phyloP scores from a whole-genome alignment of 1,140 invertebrate species.

The Melanaphis sacchari region DNA sequence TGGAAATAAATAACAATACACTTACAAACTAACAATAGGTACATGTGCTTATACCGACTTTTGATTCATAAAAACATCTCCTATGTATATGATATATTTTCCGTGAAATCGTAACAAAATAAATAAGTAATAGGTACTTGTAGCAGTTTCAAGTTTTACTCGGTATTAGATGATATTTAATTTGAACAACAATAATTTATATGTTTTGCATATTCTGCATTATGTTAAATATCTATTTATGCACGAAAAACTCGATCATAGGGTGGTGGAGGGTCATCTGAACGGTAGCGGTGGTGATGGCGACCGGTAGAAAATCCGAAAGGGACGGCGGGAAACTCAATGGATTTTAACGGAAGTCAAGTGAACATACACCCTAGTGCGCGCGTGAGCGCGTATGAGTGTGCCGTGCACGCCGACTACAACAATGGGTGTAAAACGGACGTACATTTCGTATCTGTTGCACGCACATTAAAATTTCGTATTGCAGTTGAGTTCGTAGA shows the following conservation, averaged over 20 bases:
- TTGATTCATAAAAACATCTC: not conserved
- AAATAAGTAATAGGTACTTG: not conserved
- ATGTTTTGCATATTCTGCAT: not conserved
- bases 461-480: not conserved
- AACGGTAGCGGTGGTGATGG: not conserved
- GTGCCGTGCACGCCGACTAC: not conserved
- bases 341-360: slow-evolving; percentile 41
- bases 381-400: not conserved
- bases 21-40: too few species aligned
- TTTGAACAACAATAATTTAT: slow-evolving; percentile 1
- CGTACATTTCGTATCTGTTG: slow-evolving; percentile 38
- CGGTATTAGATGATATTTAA: not conserved
- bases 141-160: not conserved
- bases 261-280: not conserved
- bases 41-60: too few species aligned
- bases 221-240: not conserved
- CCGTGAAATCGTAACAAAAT: not conserved
- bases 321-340: slow-evolving; percentile 25
- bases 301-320: not conserved
- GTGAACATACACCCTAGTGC: not conserved
- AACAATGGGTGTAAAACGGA: slow-evolving; percentile 37
- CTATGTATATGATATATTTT: not conserved
- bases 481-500: not conserved
- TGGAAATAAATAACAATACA: not conserved
- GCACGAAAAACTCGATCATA: not conserved